phyloP scores from a whole-genome alignment of 2,797 vertebrate species.

The Nannoperca obscura region DNA sequence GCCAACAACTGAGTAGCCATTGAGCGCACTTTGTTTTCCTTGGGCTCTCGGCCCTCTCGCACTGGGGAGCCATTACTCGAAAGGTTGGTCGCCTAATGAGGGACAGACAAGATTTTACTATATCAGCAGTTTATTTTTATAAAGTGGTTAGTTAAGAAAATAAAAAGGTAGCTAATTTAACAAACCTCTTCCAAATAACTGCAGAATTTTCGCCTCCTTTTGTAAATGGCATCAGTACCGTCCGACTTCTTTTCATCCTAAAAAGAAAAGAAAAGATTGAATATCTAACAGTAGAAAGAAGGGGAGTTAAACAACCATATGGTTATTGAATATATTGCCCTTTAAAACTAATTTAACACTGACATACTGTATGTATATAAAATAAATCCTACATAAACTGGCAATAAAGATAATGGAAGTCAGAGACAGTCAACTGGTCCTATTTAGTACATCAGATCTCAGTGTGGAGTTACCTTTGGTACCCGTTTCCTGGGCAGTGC shows the following conservation, averaged over 20 bases:
- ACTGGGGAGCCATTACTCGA: constrained; percentile 75
- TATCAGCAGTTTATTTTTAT: neutral
- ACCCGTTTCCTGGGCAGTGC: constrained; percentile 92
- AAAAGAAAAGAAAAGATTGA: constrained; percentile 12
- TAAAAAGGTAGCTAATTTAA: constrained; percentile 34
- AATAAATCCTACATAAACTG: neutral
- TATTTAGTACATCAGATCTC: constrained; percentile 2
- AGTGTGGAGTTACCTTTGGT: constrained; percentile 88
- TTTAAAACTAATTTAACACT: constrained; percentile 1
- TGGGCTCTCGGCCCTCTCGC: constrained; percentile 79
- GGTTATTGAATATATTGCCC: neutral
- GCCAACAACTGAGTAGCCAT: constrained; percentile 95
- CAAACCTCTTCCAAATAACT: constrained; percentile 91
- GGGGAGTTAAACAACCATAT: neutral
- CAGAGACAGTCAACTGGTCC: constrained; percentile 9
- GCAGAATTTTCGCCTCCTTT: constrained; percentile 90
- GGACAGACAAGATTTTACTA: neutral
- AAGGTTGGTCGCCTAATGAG: constrained; percentile 83
- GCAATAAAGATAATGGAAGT: constrained; percentile 10
- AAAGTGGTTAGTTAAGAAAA: neutral
- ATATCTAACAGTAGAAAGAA: neutral
- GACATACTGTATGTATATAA: neutral
- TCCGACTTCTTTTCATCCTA: constrained; percentile 91
- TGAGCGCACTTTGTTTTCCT: constrained; percentile 95
- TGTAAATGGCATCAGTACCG: constrained; percentile 89